Evolutionary conservation across 2,888 invertebrate genomes (phyloP), one percentile per base, ranked within the genome.

Genomic region (Heliconius erato): DNA sequence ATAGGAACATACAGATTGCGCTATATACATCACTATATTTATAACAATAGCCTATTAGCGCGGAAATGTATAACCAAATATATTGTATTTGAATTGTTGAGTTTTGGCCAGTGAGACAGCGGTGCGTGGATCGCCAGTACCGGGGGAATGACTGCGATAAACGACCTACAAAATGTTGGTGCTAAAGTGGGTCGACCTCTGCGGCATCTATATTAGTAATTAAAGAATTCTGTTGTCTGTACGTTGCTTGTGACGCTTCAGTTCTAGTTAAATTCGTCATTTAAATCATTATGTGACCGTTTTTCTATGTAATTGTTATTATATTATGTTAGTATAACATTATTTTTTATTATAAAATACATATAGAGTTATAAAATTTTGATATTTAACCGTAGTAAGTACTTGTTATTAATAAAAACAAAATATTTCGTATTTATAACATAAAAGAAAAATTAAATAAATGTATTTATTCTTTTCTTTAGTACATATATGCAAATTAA

Each of bases 121-220:
- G 71, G 81, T 85, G 84, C 83, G 84, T 84, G 86, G 82, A 83
- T 84, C 85, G 82, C 84, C 87, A 88, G 88, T 90, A 88, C 86
- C 85, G 88, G 90, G 91, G 91, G 91, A 92, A 91, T 91, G 92
- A 91, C 91, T 90, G 91, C 93, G 91, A 91, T 91, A 90, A 91
- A 91, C 91, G 93, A 94, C 93, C 94, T 91, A 94, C 92, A 92
- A 93, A 93, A 91, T 71, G 90, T 90, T 87, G 89, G 90, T 89
- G 90, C 89, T 89, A 91, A 94, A 94, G 91, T 94, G 91, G 94
- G 94, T 91, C 94, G 92, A 89, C 84, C 84, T 84, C 82, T 80
- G 79, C 81, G 79, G 68, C 81, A 79, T 83, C 84, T 82, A 83
- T 83, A 81, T 83, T 82, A 79, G 83, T 84, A 82, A 84, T 83